phyloP scores from a whole-genome alignment of 2,888 invertebrate genomes.

The Colletes collaris region DNA sequence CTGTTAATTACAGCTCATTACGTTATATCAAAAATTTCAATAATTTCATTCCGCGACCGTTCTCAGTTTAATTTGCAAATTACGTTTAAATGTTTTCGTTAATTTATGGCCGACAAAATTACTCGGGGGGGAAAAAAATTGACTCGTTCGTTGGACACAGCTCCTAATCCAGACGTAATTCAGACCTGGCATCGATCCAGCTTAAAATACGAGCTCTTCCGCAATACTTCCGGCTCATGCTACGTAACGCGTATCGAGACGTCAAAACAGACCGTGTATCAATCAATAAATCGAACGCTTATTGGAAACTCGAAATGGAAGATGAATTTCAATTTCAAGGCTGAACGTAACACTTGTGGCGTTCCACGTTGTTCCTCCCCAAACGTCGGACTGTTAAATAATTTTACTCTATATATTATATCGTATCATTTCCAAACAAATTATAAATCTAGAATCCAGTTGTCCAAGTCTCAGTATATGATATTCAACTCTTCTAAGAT shows the following conservation, averaged over 20 bases:
- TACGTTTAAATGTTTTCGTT: background rate
- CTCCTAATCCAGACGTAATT: conserved; percentile 21
- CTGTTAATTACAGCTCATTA: too few relatives aligned
- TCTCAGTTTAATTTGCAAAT: too few relatives aligned
- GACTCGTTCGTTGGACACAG: background rate
- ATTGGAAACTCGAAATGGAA: background rate
- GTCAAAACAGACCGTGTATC: conserved; percentile 24
- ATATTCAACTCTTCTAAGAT: too few relatives aligned
- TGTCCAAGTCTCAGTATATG: too few relatives aligned
- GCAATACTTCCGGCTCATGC: conserved; percentile 22
- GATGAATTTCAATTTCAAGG: background rate
- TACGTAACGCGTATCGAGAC: background rate
- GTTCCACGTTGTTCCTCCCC: too few relatives aligned
- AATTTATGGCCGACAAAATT: background rate
- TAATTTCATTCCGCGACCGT: too few relatives aligned
- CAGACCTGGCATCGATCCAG: conserved; percentile 15
- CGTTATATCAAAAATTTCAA: too few relatives aligned
- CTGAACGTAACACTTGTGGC: background rate
- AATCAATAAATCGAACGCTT: background rate
- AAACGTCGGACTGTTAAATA: too few relatives aligned
- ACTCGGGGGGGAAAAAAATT: background rate
- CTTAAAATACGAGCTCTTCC: conserved; percentile 29
- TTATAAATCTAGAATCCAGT: too few relatives aligned
- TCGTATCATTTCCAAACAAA: too few relatives aligned
- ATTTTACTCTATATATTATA: too few relatives aligned